Conservation (phyloP, 2,888 invertebrate species). For the Leistus spinibarbis region DNA sequence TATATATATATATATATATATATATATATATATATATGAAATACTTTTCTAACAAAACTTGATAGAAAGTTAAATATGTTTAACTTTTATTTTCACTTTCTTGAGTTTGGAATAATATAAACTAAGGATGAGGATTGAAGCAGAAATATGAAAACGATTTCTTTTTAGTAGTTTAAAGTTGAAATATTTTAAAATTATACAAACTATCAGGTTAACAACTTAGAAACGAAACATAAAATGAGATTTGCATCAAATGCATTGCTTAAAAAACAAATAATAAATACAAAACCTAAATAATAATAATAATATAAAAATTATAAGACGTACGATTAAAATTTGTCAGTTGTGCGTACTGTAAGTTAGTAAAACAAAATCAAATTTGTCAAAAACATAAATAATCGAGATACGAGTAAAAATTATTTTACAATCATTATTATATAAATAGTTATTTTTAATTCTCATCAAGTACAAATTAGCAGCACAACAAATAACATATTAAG, state of each 20-base stretch:
- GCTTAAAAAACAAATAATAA: slow-evolving; percentile 39
- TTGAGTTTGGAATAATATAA: too few relatives aligned
- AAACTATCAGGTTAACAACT: slow-evolving; percentile 36
- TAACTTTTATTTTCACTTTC: too few relatives aligned
- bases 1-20: too few relatives aligned
- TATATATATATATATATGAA: too few relatives aligned
- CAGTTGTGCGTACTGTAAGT: slow-evolving; percentile 31
- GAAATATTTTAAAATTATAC: slow-evolving; percentile 32
- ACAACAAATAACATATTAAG: slow-evolving; percentile 37
- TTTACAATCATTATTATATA: neutral
- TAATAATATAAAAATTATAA: slow-evolving; percentile 36
- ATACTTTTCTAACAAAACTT: too few relatives aligned
- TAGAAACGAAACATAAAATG: slow-evolving; percentile 31
- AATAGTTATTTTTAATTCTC: neutral
- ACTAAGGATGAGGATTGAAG: too few relatives aligned
- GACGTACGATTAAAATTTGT: slow-evolving; percentile 34
- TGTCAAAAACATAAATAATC: slow-evolving; percentile 13
- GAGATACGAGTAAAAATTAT: neutral
- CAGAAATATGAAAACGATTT: too few relatives aligned
- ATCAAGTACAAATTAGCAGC: slow-evolving; percentile 24
- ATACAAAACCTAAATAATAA: slow-evolving; percentile 34
- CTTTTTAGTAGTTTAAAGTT: neutral
- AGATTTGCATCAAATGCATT: slow-evolving; percentile 39
- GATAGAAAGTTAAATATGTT: too few relatives aligned
- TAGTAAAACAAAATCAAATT: slow-evolving; percentile 25